Conservation (phyloP, 2,797 vertebrate species). For the Tympanoctomys barrerae region DNA sequence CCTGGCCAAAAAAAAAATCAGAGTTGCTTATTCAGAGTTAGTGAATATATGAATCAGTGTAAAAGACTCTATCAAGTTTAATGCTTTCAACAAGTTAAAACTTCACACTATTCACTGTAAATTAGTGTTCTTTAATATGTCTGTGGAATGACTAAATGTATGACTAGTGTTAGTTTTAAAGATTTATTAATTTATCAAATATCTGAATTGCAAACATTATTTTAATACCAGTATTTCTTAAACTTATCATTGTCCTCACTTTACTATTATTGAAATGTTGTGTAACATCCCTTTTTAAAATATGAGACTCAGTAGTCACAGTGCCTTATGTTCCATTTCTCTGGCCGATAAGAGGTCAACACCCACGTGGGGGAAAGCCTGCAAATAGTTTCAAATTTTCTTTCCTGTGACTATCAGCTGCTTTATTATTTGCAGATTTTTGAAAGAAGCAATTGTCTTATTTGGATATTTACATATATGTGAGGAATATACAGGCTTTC, state of each 20-base stretch:
- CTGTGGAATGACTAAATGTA: neutral
- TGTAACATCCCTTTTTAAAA: neutral
- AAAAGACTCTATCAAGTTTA: neutral
- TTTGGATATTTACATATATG: neutral
- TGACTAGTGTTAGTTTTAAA: neutral
- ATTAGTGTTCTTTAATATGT: neutral
- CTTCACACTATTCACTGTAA: neutral
- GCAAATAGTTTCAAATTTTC: conserved; percentile 51
- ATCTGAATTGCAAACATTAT: neutral
- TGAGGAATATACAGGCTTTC: conserved; percentile 30
- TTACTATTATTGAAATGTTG: neutral
- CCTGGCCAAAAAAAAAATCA: neutral
- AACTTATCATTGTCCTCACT: neutral
- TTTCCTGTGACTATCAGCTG: neutral
- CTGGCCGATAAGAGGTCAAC: neutral
- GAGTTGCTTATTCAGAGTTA: neutral
- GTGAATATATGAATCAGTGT: neutral
- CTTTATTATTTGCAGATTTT: conserved; percentile 24
- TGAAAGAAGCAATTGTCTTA: conserved; percentile 46
- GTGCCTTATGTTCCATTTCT: conserved; percentile 32
- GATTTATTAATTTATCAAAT: neutral
- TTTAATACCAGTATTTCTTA: conserved; percentile 12
- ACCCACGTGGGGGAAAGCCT: neutral
- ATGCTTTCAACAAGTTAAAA: neutral
- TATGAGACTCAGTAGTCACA: neutral